phyloP scores from a whole-genome alignment of 2,888 invertebrate genomes.

The Tipula unca region DNA sequence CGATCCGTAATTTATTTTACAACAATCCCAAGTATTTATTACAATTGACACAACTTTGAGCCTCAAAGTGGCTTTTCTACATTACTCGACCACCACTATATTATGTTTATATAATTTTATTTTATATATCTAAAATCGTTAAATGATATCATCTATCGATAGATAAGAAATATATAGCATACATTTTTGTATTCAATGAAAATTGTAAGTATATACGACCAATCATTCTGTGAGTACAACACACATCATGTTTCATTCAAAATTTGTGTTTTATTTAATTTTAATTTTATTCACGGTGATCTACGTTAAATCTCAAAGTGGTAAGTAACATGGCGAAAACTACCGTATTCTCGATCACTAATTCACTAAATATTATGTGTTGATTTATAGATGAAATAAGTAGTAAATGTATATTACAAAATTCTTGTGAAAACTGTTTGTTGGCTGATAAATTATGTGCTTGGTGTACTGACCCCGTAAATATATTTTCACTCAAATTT shows the following conservation, averaged over 20 bases:
- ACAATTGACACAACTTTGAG: too few species aligned
- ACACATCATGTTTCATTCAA: not conserved
- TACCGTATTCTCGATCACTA: not conserved
- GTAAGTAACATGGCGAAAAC: not conserved
- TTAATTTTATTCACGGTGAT: not conserved
- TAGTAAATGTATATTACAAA: conserved; percentile 27
- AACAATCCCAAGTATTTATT: not conserved
- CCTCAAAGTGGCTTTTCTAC: too few species aligned
- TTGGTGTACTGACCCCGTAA: conserved; percentile 41
- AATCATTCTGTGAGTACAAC: not conserved
- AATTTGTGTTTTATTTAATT: not conserved
- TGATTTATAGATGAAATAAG: not conserved
- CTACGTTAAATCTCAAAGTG: not conserved
- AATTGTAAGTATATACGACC: not conserved
- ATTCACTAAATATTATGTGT: not conserved
- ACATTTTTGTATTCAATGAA: not conserved
- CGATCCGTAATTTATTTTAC: too few species aligned
- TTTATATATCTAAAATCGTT: not conserved
- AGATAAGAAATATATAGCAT: not conserved
- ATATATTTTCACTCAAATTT: not conserved
- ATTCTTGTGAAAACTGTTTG: conserved; percentile 35
- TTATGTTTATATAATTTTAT: too few species aligned
- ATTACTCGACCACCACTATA: too few species aligned
- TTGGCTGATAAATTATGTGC: conserved; percentile 33
- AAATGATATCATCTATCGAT: not conserved